Base-by-base conservation (phyloP, 2,113 vertebrate genomes). In the Lepisosteus osseus region DNA sequence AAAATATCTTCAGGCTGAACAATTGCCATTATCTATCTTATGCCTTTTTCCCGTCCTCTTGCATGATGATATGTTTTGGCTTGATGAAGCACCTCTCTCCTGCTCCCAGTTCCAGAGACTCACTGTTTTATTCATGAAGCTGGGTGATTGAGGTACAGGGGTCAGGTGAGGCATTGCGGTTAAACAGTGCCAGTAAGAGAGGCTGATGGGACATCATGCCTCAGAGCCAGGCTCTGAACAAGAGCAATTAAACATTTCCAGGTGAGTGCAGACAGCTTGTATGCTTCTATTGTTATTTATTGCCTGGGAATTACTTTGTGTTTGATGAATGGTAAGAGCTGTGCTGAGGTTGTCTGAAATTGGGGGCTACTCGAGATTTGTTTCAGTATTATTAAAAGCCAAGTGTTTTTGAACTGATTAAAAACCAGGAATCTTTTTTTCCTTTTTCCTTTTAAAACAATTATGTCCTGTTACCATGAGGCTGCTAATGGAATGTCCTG, bases 251-350 rank as follows among this genome's bases (percentile, higher is more conserved):
- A 77, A 73, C 65, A 64, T 72, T 65, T 71, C 57, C 4, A 63
- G 68, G 71, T 66, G 65, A 66, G 66, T 71, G 68, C 57, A 64
- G 8, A 55, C 73, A 54, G 70, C 4, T 12, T 7, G 61, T 65
- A 43, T 64, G 68, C 61, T 54, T 65, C 76, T 79, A 76, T 72
- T 84, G 87, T 87, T 89, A 85, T 86, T 90, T 87, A 87, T 85
- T 83, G 85, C 78, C 83, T 74, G 81, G 72, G 76, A 86, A 80
- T 81, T 75, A 83, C 83, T 80, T 82, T 84, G 87, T 85, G 84
- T 84, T 80, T 85, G 85, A 89, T 86, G 84, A 89, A 88, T 84
- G 88, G 82, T 57, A 67, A 77, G 17, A 81, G 74, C 76, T 85
- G 79, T 80, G 86, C 85, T 80, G 84, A 85, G 79, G 6, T 41